Conservation (phyloP, 2,888 invertebrate genomes). For the Spilarctia lutea region DNA sequence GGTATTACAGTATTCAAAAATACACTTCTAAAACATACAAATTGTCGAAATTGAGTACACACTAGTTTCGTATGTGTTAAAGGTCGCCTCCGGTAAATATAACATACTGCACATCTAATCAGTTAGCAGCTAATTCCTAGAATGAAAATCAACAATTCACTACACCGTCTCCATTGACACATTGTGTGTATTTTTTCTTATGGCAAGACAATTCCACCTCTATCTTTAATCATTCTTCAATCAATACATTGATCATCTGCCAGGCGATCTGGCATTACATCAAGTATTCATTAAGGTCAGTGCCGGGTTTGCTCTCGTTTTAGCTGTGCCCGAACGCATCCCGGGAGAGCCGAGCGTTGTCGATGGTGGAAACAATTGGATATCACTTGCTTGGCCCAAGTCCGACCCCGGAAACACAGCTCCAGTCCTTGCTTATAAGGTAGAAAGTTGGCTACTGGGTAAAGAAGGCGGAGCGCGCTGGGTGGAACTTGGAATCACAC, state of each 20-base stretch:
- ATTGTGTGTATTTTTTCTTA: constrained; percentile 31
- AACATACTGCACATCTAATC: too few species aligned
- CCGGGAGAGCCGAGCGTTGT: constrained; percentile 91
- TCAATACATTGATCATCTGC: constrained; percentile 65
- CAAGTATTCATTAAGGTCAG: constrained; percentile 76
- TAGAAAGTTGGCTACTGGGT: constrained; percentile 93
- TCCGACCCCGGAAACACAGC: constrained; percentile 88
- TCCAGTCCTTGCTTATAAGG: constrained; percentile 93
- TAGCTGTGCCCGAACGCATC: constrained; percentile 94
- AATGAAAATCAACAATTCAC: neutral
- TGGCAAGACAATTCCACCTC: constrained; percentile 44
- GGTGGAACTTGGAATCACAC: constrained; percentile 93
- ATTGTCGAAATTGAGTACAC: too few species aligned
- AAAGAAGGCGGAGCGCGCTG: constrained; percentile 94
- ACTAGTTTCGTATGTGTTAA: too few species aligned
- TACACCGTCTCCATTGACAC: neutral
- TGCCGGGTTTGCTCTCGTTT: constrained; percentile 71
- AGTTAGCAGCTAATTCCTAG: neutral
- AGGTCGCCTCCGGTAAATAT: neutral
- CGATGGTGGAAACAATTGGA: constrained; percentile 95
- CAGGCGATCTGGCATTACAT: constrained; percentile 71
- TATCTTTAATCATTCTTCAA: constrained; percentile 41
- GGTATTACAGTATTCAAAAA: too few species aligned
- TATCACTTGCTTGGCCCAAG: constrained; percentile 94
- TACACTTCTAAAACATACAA: too few species aligned